These are phyloP conservation scores for Apamea sordens DNA, from an alignment of 2,888 invertebrate species.

Conservation along the genomic window DNA sequence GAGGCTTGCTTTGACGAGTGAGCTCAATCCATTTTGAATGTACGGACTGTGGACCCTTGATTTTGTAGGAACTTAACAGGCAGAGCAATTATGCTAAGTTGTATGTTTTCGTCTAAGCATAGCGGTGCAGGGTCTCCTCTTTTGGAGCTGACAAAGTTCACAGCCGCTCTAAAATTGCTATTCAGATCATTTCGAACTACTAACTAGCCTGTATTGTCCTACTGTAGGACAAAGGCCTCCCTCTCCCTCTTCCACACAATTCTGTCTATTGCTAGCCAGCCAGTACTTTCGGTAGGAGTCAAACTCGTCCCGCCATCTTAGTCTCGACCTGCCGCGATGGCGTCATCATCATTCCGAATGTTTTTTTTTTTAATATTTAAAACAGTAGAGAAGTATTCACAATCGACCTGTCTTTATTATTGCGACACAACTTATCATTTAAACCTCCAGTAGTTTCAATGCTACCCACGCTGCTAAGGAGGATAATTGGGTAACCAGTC, in stretches of 20 bases:
- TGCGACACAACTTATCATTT: not conserved
- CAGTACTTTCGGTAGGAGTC: no score
- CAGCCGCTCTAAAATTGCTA: no score
- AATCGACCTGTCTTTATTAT: no score
- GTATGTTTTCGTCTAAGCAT: not conserved
- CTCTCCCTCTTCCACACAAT: no score
- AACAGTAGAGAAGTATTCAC: no score
- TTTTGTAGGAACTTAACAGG: not conserved
- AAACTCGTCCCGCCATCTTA: no score
- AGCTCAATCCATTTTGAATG: not conserved
- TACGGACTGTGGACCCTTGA: not conserved
- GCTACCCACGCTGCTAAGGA: not conserved
- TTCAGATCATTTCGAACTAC: not conserved
- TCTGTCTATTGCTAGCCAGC: no score
- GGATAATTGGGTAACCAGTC: slow-evolving; percentile 10
- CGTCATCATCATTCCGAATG: no score
- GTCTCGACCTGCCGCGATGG: no score
- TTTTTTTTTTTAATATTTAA: no score
- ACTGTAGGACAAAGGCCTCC: no score
- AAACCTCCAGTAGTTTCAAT: slow-evolving; percentile 1
- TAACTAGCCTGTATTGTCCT: no score
- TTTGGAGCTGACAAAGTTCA: not conserved
- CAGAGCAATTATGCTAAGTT: not conserved
- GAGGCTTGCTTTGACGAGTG: not conserved
- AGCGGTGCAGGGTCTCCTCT: not conserved